Conservation (phyloP, 1,140 invertebrate genomes). For the Heliconius congener region DNA sequence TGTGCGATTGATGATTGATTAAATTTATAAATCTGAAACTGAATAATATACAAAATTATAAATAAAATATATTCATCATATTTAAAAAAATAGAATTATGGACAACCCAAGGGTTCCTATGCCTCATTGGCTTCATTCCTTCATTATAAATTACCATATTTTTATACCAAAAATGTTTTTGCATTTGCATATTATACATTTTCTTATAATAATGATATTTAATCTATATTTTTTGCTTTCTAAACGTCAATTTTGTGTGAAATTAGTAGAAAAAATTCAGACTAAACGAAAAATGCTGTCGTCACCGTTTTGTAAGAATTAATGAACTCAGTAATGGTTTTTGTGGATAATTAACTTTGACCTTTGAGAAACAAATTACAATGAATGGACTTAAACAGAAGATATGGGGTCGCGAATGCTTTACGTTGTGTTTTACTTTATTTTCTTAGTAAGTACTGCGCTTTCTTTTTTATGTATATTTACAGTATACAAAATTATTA, state of each 20-base stretch:
- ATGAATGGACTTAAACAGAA: constrained; percentile 29
- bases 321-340: constrained; percentile 12
- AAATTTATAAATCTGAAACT: too few species aligned
- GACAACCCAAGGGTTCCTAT: not conserved
- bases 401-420: constrained; percentile 28
- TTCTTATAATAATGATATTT: not conserved
- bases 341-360: constrained; percentile 15
- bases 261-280: constrained; percentile 2
- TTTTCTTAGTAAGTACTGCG: constrained; percentile 35
- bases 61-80: too few species aligned
- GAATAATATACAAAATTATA: too few species aligned
- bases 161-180: not conserved
- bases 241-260: not conserved
- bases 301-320: constrained; percentile 8
- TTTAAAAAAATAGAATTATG: not conserved
- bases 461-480: not conserved
- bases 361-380: constrained; percentile 25
- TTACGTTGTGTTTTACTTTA: constrained; percentile 33
- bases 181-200: not conserved
- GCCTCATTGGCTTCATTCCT: not conserved
- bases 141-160: not conserved
- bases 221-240: not conserved
- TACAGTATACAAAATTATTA: too few species aligned
- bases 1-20: too few species aligned
- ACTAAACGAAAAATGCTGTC: constrained; percentile 9